Conservation (phyloP, 2,113 vertebrate genomes). For the Neolamprologus sp. region DNA sequence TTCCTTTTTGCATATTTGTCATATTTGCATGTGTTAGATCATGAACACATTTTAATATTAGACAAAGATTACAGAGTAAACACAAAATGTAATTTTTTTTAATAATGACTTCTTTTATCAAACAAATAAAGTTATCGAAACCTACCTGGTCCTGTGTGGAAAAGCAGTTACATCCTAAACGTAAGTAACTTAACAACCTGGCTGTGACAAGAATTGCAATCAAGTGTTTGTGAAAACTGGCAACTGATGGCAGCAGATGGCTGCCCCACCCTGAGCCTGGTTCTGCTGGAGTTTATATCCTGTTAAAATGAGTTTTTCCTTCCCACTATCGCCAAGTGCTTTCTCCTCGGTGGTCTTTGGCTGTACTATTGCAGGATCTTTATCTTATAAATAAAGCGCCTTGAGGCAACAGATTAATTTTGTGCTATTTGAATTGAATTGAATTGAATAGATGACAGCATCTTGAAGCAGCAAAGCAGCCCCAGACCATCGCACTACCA, state of each 20-base stretch:
- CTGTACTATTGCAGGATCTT: background rate
- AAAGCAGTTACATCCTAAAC: background rate
- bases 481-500: background rate
- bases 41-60: background rate
- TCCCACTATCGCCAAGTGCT: background rate
- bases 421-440: background rate
- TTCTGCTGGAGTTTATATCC: background rate
- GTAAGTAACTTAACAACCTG: background rate
- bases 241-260: background rate
- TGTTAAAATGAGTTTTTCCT: background rate
- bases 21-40: background rate
- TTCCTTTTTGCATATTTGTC: background rate
- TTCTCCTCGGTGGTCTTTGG: background rate
- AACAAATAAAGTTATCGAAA: background rate
- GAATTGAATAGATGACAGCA: background rate
- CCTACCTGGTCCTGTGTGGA: background rate
- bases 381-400: background rate
- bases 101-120: background rate
- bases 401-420: background rate
- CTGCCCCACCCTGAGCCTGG: fast-evolving
- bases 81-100: fast-evolving
- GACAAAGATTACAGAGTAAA: background rate
- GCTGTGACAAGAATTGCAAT: background rate
- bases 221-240: background rate
- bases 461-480: background rate